Evolutionary conservation across 2,113 vertebrate species (phyloP).

Genomic region (Phaethon lepturus): DNA sequence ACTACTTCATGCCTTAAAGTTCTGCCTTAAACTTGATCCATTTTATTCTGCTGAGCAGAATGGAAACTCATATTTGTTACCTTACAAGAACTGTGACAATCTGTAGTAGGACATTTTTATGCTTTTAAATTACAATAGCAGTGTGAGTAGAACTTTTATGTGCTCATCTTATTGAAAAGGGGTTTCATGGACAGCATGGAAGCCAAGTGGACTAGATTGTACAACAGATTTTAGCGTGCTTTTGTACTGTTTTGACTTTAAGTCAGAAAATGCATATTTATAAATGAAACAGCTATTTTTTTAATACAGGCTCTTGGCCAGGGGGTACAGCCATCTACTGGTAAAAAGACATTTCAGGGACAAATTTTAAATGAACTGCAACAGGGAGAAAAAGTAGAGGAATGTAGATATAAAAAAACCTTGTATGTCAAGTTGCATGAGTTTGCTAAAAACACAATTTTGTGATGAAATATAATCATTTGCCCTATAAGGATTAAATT

Average conservation of each 20-base stretch:
- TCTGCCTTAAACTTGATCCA: neutral
- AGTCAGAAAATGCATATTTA: neutral
- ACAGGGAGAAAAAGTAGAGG: neutral
- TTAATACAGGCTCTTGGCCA: neutral
- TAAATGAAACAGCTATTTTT: neutral
- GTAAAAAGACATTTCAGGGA: neutral
- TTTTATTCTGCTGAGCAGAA: constrained; percentile 7
- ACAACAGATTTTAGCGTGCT: neutral
- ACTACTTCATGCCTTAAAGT: neutral
- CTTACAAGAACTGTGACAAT: neutral
- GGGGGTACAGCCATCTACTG: neutral
- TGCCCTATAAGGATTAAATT: neutral
- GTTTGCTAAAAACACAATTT: neutral
- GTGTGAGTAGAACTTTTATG: neutral
- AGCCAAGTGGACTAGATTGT: neutral
- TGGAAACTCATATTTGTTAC: constrained; percentile 28
- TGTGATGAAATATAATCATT: neutral
- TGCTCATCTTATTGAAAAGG: neutral
- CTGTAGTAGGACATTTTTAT: neutral
- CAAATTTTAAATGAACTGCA: neutral
- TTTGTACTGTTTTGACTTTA: neutral
- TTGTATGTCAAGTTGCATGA: neutral
- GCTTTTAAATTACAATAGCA: neutral
- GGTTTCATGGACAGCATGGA: neutral
- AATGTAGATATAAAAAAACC: neutral